These are phyloP conservation scores for Anabacerthia variegaticeps DNA, from an alignment of 2,797 vertebrate genomes.

Conservation along the genomic window DNA sequence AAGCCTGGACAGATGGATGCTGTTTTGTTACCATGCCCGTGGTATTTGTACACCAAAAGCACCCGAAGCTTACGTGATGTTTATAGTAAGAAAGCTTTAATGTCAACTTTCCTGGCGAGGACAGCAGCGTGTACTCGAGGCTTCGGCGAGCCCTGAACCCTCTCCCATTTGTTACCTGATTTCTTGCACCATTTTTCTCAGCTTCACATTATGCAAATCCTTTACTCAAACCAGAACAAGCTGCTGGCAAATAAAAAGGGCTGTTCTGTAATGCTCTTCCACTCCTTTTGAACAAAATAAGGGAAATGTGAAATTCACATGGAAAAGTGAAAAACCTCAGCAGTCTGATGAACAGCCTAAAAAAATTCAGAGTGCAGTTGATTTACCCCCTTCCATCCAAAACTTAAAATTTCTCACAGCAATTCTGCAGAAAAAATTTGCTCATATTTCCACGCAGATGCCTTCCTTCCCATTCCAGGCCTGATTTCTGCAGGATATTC, in stretches of 20 bases:
- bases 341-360: background rate
- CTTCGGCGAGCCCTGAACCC: background rate
- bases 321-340: background rate
- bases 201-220: background rate
- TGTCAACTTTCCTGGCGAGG: background rate
- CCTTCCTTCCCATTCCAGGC: background rate
- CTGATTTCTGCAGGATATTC: background rate
- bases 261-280: background rate
- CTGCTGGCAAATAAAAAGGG: background rate
- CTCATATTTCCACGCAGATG: background rate
- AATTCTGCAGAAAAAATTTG: background rate
- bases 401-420: background rate
- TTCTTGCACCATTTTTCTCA: background rate
- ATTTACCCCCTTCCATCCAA: background rate
- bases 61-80: conserved; percentile 21
- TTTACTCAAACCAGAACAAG: background rate
- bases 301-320: background rate
- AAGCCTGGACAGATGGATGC: background rate
- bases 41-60: background rate
- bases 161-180: background rate
- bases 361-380: background rate
- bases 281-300: background rate
- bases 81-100: conserved; percentile 2
- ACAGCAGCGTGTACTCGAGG: background rate
- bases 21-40: conserved; percentile 15